Evolutionary conservation across 2,113 vertebrate species (phyloP).

Genomic region (Ellobius talpinus): DNA sequence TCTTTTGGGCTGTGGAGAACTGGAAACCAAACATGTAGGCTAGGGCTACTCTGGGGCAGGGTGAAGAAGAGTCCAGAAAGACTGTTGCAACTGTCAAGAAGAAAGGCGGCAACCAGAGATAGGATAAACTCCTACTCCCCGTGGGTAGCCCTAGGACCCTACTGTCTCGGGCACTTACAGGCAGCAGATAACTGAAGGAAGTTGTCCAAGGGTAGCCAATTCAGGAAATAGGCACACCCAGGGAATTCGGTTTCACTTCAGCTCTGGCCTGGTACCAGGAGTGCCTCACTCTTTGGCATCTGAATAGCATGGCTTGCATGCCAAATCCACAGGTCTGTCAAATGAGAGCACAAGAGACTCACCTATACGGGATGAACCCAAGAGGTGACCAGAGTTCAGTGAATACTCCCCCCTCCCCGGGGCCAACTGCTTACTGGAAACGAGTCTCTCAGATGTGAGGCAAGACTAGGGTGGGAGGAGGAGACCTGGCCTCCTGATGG

Average conservation of each 20-base stretch:
- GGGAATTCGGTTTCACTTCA: not conserved
- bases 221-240: not conserved
- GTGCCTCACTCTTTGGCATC: not conserved
- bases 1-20: not conserved
- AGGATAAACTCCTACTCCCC: not conserved
- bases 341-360: not conserved
- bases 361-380: not conserved
- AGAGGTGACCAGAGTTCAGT: not conserved
- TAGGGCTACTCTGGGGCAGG: not conserved
- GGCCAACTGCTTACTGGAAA: not conserved
- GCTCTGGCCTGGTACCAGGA: not conserved
- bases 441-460: not conserved
- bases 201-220: not conserved
- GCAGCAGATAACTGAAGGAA: not conserved
- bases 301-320: not conserved
- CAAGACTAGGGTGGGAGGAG: not conserved
- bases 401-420: rapidly evolving
- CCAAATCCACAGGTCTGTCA: not conserved
- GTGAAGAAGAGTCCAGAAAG: not conserved
- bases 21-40: not conserved
- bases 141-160: not conserved
- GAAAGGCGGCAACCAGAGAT: not conserved
- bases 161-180: not conserved
- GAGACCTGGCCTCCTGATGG: not conserved
- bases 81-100: not conserved